phyloP scores from a whole-genome alignment of 2,888 invertebrate genomes.

The Sturmia bella region DNA sequence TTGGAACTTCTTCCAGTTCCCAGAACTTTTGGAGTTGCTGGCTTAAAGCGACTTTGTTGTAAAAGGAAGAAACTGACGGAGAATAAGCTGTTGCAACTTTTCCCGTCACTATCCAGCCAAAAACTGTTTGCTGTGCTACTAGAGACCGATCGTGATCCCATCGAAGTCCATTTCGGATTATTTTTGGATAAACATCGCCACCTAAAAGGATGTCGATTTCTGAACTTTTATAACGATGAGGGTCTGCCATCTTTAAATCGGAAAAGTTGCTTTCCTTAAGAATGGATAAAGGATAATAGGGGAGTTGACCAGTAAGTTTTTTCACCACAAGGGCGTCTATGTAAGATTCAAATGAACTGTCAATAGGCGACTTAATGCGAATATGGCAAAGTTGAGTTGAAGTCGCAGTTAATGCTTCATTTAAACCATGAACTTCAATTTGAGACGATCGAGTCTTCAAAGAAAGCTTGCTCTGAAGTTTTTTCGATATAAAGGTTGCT shows the following conservation, averaged over 20 bases:
- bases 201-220: slow-evolving; percentile 1
- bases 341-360: neutral
- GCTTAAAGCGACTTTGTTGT: neutral
- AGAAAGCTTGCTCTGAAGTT: too few relatives aligned
- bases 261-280: neutral
- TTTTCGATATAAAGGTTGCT: too few relatives aligned
- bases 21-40: slow-evolving; percentile 23
- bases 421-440: neutral
- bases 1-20: slow-evolving; percentile 26
- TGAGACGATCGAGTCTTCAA: neutral
- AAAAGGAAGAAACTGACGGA: neutral
- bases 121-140: slow-evolving; percentile 23
- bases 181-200: slow-evolving; percentile 1
- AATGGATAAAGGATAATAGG: neutral
- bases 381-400: neutral
- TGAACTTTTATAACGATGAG: neutral
- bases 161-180: neutral
- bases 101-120: slow-evolving; percentile 23
- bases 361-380: slow-evolving; percentile 6
- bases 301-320: neutral
- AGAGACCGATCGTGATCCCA: neutral
- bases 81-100: neutral
- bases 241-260: slow-evolving; percentile 4
- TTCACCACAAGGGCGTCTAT: neutral
- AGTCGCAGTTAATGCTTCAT: neutral